A percentile compares a stretch with the other conserved stretches of the same genome.
Evolutionary conservation across 1,140 invertebrate genomes (phyloP).

Genomic region (Oppia nitens): DNA sequence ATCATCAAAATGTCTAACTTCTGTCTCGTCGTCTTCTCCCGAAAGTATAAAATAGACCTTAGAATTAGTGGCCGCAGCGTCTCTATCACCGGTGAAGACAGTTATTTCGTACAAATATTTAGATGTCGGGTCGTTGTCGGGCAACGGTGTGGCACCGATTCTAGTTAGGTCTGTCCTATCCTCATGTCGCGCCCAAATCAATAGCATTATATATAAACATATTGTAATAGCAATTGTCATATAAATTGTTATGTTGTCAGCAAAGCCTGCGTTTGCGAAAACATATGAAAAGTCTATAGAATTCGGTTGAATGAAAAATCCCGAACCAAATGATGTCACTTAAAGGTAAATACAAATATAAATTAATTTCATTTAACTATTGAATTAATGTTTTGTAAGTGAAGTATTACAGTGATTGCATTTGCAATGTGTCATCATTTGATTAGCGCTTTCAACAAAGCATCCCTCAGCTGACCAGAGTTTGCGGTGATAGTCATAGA

Average conservation of each 20-base stretch:
- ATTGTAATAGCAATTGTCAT: slow-evolving; percentile 34
- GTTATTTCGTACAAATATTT: slow-evolving; percentile 30
- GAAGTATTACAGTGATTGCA: slow-evolving; percentile 29
- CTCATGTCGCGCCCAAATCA: slow-evolving; percentile 33
- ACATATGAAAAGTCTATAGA: slow-evolving; percentile 39
- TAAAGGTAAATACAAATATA: neutral
- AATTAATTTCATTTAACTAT: neutral
- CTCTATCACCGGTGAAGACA: slow-evolving; percentile 31
- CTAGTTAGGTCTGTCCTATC: slow-evolving; percentile 34
- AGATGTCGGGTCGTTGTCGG: slow-evolving; percentile 32
- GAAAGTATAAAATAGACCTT: slow-evolving; percentile 33
- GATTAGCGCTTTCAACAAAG: slow-evolving; percentile 22
- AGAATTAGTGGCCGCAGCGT: slow-evolving; percentile 32
- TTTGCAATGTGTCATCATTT: slow-evolving; percentile 29
- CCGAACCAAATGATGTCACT: slow-evolving; percentile 37
- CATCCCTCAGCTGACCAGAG: slow-evolving; percentile 26
- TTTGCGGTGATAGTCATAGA: slow-evolving; percentile 22
- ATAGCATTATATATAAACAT: slow-evolving; percentile 29
- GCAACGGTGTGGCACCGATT: slow-evolving; percentile 33
- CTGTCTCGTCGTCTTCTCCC: slow-evolving; percentile 32
- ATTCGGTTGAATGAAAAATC: slow-evolving; percentile 36
- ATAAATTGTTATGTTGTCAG: slow-evolving; percentile 38
- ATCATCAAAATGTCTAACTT: slow-evolving; percentile 29
- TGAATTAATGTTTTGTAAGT: neutral
- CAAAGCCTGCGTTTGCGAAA: slow-evolving; percentile 36